Evolutionary conservation across 23 tunicate species (phyloP), one percentile per base, ranked within the genome.

Genomic region (Trididemnum nubilum): DNA sequence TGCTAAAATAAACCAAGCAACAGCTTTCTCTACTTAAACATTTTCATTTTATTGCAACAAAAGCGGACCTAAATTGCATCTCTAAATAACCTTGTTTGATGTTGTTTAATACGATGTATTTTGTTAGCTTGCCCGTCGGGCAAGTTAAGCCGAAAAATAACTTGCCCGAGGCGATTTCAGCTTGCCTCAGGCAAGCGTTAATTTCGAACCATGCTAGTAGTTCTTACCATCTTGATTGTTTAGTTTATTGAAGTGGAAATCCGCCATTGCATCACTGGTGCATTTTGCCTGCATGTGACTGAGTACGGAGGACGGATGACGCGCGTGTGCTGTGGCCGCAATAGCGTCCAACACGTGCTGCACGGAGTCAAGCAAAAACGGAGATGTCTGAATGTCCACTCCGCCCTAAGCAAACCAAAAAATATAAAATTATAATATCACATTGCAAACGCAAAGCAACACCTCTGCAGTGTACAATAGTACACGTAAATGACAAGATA

Each of bases 321-420:
- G 78, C 60, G 40, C 15, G 2, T 39, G 33, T 9, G 54, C 64
- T n/a, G 66, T 66, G 5, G 35, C 29, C 32, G 34, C 24, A 40
- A 81, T 67, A 30, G 92, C 80, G 33, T 87, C 78, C 31, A 93
- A 37, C 36, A 93, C 50, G 63, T 82, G 76, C 32, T 77, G 70
- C 2, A 93, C 28, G 34, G 94, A 64, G 31, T 75, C 81, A 59
- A 93, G 82, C 2, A 93, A 80, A 9, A 83, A 83, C 30, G 98
- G 98, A 64, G 93, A 73, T 0, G 86, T 26, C 81, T 93, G 98
- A 24, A 93, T 44, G 36, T 87, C 89, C 9, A 93, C 65, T 0
- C 86, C 77, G 33, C 90, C 89, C 98, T 93, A 33, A 0, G 74
- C 64, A 65, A 77, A 61, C 3, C n/a, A n/a, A n/a, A n/a, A n/a